Conservation (phyloP, 2,797 vertebrate genomes). For the Steatocranus sp. region DNA sequence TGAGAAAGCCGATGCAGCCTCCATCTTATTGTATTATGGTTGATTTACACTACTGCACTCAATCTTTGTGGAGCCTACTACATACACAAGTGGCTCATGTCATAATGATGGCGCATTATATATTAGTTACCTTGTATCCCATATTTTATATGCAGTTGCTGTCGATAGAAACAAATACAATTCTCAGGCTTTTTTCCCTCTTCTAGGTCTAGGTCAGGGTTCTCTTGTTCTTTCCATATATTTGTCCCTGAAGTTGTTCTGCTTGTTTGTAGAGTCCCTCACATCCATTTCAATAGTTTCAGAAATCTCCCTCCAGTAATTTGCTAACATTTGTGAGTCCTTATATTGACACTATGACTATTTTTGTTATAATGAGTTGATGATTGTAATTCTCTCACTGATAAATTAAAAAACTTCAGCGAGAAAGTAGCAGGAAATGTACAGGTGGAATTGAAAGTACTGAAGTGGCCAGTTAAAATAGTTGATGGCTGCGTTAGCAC, state of each 20-base stretch:
- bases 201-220: not conserved
- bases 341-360: not conserved
- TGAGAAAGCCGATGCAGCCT: not conserved
- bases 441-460: not conserved
- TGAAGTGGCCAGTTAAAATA: not conserved
- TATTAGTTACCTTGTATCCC: not conserved
- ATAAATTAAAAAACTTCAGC: not conserved
- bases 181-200: not conserved
- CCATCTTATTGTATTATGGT: not conserved
- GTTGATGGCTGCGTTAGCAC: not conserved
- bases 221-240: not conserved
- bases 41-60: not conserved
- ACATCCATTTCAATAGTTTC: not conserved
- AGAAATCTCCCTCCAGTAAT: not conserved
- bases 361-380: not conserved
- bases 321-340: not conserved
- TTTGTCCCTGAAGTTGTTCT: not conserved
- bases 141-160: not conserved
- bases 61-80: not conserved
- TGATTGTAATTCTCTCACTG: not conserved
- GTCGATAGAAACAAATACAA: not conserved
- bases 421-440: not conserved
- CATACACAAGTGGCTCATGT: not conserved
- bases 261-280: not conserved
- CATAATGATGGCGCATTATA: not conserved